Evolutionary conservation across 2,113 vertebrate species (phyloP).

Genomic region (Mobula hypostoma): DNA sequence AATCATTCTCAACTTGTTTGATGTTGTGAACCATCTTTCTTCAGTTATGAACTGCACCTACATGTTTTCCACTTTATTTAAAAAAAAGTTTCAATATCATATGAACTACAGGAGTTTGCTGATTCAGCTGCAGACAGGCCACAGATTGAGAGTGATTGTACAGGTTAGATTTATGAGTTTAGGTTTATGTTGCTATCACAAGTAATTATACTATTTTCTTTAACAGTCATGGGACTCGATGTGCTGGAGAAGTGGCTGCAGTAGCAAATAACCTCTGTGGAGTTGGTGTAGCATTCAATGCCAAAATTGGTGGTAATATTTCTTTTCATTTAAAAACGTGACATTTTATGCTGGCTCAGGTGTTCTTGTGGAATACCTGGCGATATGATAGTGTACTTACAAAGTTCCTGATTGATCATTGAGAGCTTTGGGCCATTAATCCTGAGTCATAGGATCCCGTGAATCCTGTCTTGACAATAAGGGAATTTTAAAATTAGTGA

Average conservation of each 20-base stretch:
- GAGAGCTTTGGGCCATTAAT: no score
- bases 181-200: neutral
- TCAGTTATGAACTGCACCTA: no score
- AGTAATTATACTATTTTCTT: neutral
- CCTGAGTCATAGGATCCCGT: no score
- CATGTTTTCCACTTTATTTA: no score
- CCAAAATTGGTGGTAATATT: conserved; percentile 58
- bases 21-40: no score
- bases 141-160: neutral
- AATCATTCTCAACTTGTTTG: no score
- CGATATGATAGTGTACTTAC: no score
- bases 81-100: no score
- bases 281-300: conserved; percentile 53
- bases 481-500: no score
- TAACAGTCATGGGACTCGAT: conserved; percentile 65
- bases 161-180: neutral
- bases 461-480: no score
- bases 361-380: neutral
- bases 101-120: no score
- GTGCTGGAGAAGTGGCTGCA: conserved; percentile 60
- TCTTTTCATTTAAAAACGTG: neutral
- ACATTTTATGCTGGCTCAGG: neutral
- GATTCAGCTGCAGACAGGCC: neutral
- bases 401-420: no score
- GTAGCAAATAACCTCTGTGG: conserved; percentile 61